Evolutionary conservation across 2,113 vertebrate genomes (phyloP).

Genomic region (Podilymbus podiceps): DNA sequence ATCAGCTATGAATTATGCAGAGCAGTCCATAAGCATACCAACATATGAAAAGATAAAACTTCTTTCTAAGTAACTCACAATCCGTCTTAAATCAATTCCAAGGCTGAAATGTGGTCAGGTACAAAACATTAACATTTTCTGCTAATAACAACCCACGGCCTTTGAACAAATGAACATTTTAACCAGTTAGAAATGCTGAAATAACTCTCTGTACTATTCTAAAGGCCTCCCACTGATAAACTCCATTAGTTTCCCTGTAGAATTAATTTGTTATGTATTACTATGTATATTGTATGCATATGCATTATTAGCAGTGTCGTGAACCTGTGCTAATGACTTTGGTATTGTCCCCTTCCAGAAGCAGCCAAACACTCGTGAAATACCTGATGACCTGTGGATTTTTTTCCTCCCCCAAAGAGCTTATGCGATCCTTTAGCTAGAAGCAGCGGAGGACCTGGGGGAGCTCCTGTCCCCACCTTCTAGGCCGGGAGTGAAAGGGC

Average conservation of each 20-base stretch:
- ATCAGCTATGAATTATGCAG: background rate
- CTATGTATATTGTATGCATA: background rate
- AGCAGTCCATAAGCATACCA: background rate
- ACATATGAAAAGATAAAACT: background rate
- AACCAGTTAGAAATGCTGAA: background rate
- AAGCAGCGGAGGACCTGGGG: background rate
- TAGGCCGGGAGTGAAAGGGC: background rate
- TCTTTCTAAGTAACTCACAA: background rate
- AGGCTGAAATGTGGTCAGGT: background rate
- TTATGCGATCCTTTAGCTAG: background rate
- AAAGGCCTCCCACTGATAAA: background rate
- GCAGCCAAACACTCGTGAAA: background rate
- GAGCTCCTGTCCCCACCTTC: background rate
- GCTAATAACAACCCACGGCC: background rate
- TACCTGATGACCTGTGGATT: background rate
- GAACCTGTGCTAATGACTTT: background rate
- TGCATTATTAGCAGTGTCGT: background rate
- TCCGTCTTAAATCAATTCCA: background rate
- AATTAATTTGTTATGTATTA: background rate
- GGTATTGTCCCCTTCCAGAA: background rate
- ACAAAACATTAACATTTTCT: background rate
- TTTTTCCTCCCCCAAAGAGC: fast-evolving
- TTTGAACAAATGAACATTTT: background rate
- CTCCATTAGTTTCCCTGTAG: background rate
- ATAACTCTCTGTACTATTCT: background rate